phyloP scores from a whole-genome alignment of 1,140 invertebrate genomes.

The Microplitis demolitor region DNA sequence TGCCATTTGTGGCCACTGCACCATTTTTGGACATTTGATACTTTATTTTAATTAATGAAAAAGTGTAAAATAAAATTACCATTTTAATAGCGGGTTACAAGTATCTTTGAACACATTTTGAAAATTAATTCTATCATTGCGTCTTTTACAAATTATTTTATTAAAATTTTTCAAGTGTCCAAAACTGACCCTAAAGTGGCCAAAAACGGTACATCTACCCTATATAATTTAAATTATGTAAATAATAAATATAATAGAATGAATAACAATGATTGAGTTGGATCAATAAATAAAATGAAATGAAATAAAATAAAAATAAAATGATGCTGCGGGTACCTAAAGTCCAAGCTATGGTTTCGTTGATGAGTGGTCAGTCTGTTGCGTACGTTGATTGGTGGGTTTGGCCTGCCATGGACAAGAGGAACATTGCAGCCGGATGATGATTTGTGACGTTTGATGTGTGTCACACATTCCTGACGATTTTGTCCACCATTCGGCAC shows the following conservation, averaged over 20 bases:
- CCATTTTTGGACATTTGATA: no score
- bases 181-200: no score
- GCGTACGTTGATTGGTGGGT: conserved; percentile 60
- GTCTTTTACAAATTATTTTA: no score
- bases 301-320: conserved; percentile 9
- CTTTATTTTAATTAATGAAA: no score
- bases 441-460: conserved; percentile 58
- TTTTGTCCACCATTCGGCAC: conserved; percentile 51
- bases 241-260: neutral
- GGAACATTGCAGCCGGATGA: conserved; percentile 58
- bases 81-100: no score
- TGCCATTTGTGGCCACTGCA: no score
- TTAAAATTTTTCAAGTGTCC: no score
- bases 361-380: conserved; percentile 74
- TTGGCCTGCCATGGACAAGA: conserved; percentile 68
- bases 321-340: conserved; percentile 62
- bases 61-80: no score
- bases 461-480: conserved; percentile 54
- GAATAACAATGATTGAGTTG: neutral
- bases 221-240: neutral
- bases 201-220: no score
- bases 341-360: conserved; percentile 78
- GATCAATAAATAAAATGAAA: conserved; percentile 26
- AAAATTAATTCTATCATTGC: no score
- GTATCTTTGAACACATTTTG: no score